These are phyloP conservation scores for Rafetus swinhoei DNA, from an alignment of 2,113 vertebrate genomes.

Conservation along the genomic window DNA sequence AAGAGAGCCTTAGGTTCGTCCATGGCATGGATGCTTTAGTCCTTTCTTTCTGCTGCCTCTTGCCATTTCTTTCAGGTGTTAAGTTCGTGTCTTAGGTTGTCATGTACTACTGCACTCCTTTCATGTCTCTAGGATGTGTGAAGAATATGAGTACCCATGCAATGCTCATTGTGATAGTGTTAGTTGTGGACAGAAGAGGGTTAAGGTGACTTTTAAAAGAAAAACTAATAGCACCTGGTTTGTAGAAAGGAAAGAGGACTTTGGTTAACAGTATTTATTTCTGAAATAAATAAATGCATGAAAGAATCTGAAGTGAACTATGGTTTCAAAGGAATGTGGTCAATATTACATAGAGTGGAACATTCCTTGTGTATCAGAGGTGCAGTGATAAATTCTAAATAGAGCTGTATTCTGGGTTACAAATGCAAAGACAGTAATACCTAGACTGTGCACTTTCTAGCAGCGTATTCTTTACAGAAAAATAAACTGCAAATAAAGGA, in stretches of 20 bases:
- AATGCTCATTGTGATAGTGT: not conserved
- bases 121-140: not conserved
- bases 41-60: not conserved
- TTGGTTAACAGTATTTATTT: not conserved
- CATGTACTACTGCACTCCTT: not conserved
- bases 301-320: conserved; percentile 14
- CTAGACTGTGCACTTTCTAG: not conserved
- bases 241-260: not conserved
- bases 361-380: not conserved
- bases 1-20: not conserved
- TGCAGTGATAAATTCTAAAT: conserved; percentile 12
- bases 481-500: conserved; percentile 14
- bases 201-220: not conserved
- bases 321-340: not conserved
- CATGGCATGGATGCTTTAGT: not conserved
- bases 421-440: not conserved
- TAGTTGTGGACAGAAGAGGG: fast-evolving
- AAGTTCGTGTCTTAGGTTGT: not conserved
- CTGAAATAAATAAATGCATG: not conserved
- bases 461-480: not conserved
- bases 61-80: not conserved
- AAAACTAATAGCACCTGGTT: not conserved
- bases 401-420: not conserved
- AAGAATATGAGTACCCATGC: not conserved
- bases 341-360: not conserved